Evolutionary conservation across 2,797 vertebrate genomes (phyloP), one percentile per base, ranked within the genome.

Genomic region (Harpagifer antarcticus): DNA sequence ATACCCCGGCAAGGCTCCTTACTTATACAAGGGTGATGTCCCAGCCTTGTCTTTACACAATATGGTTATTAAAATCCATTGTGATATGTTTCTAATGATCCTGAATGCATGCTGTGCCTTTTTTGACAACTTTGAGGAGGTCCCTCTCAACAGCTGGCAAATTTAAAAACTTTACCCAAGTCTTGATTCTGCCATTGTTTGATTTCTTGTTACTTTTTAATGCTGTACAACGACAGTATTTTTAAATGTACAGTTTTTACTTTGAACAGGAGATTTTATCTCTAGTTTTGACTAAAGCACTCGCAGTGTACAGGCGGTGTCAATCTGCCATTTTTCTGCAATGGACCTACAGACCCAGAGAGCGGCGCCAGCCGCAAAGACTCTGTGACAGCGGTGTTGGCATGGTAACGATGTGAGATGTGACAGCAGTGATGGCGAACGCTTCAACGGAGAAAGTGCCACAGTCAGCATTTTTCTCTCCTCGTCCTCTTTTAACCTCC

Each of bases 401-500:
- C 85, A 90, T 86, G 83, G 91, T 63, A 88, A 90, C 92, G n/a
- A 78, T n/a, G 79, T 20, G 19, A 74, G 69, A 78, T 53, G 53
- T 82, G 91, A 86, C 83, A 78, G 89, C 72, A 53, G 68, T 5
- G 42, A 83, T 76, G 85, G 89, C 65, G 67, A 83, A 78, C 47
- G 72, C 73, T 53, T 82, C 4, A 19, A 42, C 15, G n/a, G 70
- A 72, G 66, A 79, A 89, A 86, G 67, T 43, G 11, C 74, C 74
- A 68, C 81, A 86, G 86, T 95, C 94, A 94, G 93, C 92, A 45
- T 61, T 89, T 93, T 33, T 86, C 71, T 55, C 53, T 55, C 33
- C 43, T 16, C 45, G 54, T 85, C 80, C 75, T 79, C 70, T 76
- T 56, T 72, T 78, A 81, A 86, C 88, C 90, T 84, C 82, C 79